A percentile compares a stretch with the other conserved stretches of the same genome.
These are phyloP conservation scores for Crambe crambe DNA, from an alignment of 37 sponge, comb jelly and placozoan genomes.

Conservation along the genomic window DNA sequence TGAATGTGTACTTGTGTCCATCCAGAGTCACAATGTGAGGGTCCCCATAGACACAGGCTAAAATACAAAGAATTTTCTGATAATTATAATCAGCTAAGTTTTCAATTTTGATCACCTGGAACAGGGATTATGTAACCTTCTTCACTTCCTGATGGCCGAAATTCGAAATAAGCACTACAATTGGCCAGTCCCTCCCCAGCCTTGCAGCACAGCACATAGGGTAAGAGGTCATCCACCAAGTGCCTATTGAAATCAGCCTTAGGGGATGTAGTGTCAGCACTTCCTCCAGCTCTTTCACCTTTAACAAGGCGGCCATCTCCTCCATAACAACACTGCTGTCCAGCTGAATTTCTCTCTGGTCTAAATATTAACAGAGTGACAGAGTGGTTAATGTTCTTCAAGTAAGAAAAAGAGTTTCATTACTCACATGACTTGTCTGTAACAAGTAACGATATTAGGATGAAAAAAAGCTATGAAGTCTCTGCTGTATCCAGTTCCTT, in stretches of 20 bases:
- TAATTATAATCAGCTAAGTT: not conserved
- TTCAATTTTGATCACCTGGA: slow-evolving; percentile 30
- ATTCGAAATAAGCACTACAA: slow-evolving; percentile 23
- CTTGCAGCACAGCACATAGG: slow-evolving; percentile 32
- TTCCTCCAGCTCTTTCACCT: slow-evolving; percentile 36
- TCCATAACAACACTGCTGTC: slow-evolving; percentile 52
- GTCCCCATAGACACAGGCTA: slow-evolving; percentile 70
- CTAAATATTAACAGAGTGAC: too few species aligned
- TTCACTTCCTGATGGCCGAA: slow-evolving; percentile 38
- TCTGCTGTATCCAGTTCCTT: not conserved
- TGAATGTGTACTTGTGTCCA: slow-evolving; percentile 66
- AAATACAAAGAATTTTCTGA: not conserved
- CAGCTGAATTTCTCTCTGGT: not conserved
- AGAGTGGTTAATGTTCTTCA: too few species aligned
- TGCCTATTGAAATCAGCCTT: not conserved
- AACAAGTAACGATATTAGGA: not conserved
- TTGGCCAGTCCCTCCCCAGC: not conserved
- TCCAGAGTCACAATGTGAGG: slow-evolving; percentile 78
- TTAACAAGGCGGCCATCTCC: slow-evolving; percentile 1
- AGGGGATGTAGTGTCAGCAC: slow-evolving; percentile 30
- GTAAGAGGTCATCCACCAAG: slow-evolving; percentile 25
- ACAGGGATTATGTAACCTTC: not conserved
- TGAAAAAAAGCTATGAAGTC: not conserved
- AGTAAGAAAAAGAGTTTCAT: too few species aligned
- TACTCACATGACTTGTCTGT: too few species aligned